Evolutionary conservation across 2,113 vertebrate species (phyloP).

Genomic region (Pluvianellus socialis): DNA sequence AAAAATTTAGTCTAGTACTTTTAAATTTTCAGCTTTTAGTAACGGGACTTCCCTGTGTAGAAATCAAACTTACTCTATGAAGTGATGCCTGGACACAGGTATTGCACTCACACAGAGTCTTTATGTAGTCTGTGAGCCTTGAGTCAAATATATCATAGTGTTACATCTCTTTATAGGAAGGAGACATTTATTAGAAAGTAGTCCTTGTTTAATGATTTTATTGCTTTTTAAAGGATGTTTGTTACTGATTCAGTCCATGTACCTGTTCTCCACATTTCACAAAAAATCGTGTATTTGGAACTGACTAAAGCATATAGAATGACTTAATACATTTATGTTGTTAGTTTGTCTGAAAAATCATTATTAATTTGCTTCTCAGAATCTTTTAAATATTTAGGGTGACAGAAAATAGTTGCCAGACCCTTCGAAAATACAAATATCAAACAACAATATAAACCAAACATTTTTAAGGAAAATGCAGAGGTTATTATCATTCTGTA

Average conservation of each 20-base stretch:
- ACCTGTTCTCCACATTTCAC: neutral
- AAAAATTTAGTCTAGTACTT: neutral
- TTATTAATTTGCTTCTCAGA: neutral
- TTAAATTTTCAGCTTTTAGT: neutral
- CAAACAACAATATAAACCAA: neutral
- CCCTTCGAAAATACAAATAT: neutral
- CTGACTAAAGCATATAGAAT: neutral
- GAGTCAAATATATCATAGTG: neutral
- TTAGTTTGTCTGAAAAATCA: neutral
- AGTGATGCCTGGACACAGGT: neutral
- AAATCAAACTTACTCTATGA: neutral
- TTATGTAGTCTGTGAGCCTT: neutral
- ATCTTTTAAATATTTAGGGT: neutral
- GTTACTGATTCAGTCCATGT: neutral
- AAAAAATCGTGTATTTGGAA: neutral
- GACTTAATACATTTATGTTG: neutral
- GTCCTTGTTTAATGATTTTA: neutral
- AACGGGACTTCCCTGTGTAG: neutral
- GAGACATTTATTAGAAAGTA: neutral
- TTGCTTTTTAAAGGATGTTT: neutral
- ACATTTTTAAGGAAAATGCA: neutral
- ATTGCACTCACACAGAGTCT: neutral
- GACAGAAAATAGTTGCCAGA: neutral
- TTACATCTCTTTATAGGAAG: neutral
- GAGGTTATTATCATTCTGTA: neutral